Evolutionary conservation across 2,888 invertebrate species (phyloP).

Genomic region (Rapana venosa): DNA sequence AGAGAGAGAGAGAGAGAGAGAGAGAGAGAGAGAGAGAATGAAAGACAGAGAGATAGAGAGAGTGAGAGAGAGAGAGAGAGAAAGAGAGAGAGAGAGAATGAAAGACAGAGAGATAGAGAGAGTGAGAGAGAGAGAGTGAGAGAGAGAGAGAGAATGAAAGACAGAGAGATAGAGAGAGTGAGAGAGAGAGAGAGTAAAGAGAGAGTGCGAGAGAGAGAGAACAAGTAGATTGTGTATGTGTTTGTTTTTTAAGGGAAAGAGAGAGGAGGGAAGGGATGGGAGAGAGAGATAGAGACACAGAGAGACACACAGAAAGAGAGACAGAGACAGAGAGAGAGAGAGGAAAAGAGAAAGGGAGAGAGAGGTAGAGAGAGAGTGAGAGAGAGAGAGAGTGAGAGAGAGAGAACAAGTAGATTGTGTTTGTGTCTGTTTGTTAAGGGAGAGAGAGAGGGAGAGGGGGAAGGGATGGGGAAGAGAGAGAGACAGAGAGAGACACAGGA

Average conservation of each 20-base stretch:
- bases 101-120: background rate
- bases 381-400: background rate
- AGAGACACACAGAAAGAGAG: background rate
- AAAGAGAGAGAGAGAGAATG: background rate
- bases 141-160: too few relatives aligned
- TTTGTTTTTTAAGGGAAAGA: too few relatives aligned
- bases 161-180: too few relatives aligned
- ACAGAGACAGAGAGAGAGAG: constrained; percentile 4
- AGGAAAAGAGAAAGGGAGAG: background rate
- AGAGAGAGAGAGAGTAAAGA: too few relatives aligned
- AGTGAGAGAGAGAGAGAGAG: background rate
- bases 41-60: background rate
- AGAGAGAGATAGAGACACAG: background rate
- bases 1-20: constrained; percentile 9
- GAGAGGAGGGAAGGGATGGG: background rate
- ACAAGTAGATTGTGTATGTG: too few relatives aligned
- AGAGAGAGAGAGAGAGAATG: background rate
- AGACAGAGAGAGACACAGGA: background rate
- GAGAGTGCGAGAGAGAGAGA: too few relatives aligned
- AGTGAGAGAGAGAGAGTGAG: background rate
- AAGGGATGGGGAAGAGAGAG: background rate
- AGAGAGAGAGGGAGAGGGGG: background rate
- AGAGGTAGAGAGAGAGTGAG: background rate
- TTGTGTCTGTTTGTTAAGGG: background rate
- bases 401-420: too few relatives aligned